A percentile compares a stretch with the other conserved stretches of the same genome.
Conservation (phyloP, 2,113 vertebrate genomes). For the Aptenodytes patagonicus region DNA sequence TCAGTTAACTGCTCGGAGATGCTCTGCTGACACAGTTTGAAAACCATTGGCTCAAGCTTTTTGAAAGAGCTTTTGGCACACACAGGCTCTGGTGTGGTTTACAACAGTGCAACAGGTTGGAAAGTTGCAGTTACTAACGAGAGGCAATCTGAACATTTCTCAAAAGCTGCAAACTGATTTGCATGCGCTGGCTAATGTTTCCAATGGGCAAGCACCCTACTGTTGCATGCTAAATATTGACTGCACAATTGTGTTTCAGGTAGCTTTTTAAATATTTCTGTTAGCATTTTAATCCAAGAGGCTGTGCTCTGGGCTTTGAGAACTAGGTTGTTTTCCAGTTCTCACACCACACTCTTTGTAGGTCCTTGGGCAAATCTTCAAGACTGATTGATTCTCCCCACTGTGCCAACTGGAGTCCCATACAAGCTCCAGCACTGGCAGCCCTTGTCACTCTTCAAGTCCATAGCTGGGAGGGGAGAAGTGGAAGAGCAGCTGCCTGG, state of each 20-base stretch:
- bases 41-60: neutral
- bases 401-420: neutral
- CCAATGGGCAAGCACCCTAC: neutral
- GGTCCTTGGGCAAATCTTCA: neutral
- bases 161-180: neutral
- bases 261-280: neutral
- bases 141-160: neutral
- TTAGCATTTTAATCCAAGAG: neutral
- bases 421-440: neutral
- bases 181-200: neutral
- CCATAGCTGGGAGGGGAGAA: neutral
- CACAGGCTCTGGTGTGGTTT: neutral
- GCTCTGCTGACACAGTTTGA: neutral
- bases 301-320: neutral
- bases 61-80: neutral
- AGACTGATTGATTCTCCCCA: neutral
- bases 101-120: neutral
- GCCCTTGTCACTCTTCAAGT: neutral
- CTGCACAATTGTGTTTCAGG: rapidly evolving
- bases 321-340: neutral
- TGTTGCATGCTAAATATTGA: neutral
- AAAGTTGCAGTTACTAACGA: neutral
- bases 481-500: neutral
- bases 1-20: neutral
- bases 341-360: neutral